A percentile compares a stretch with the other conserved stretches of the same genome.
These are phyloP conservation scores for Diplosoma virens DNA, from an alignment of 23 tunicate genomes.

Conservation along the genomic window DNA sequence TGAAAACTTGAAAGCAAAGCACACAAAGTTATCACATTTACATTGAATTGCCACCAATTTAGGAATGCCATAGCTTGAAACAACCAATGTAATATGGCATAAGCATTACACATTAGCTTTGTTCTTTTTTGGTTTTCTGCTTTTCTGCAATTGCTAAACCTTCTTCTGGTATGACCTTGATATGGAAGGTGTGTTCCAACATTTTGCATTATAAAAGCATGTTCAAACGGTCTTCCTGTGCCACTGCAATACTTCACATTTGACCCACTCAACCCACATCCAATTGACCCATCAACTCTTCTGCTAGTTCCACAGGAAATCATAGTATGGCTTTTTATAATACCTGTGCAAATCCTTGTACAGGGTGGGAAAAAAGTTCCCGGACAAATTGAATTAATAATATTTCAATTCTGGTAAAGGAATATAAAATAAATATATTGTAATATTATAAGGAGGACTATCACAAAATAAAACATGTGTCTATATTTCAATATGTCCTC, in stretches of 20 bases:
- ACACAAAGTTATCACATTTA: no score
- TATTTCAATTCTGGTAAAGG: neutral
- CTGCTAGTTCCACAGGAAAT: slow-evolving; percentile 13
- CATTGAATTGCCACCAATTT: no score
- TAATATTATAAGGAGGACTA: no score
- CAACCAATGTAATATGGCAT: neutral
- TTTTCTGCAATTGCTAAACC: neutral
- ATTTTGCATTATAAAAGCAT: neutral
- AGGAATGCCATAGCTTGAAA: slow-evolving; percentile 7
- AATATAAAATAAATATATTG: no score
- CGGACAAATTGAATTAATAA: no score
- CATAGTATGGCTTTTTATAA: neutral
- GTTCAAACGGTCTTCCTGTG: slow-evolving; percentile 2
- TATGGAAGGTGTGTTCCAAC: no score
- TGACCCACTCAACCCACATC: neutral
- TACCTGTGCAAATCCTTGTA: no score
- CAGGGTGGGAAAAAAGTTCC: no score
- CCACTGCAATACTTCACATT: neutral
- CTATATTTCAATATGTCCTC: no score
- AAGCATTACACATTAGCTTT: no score
- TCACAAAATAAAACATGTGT: no score
- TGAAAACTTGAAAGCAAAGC: no score
- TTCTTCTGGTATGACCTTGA: neutral
- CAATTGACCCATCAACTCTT: neutral
- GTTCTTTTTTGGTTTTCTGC: neutral